Conservation (phyloP, 53 echinoderm and acorn worm species). For the Henricia sp. region DNA sequence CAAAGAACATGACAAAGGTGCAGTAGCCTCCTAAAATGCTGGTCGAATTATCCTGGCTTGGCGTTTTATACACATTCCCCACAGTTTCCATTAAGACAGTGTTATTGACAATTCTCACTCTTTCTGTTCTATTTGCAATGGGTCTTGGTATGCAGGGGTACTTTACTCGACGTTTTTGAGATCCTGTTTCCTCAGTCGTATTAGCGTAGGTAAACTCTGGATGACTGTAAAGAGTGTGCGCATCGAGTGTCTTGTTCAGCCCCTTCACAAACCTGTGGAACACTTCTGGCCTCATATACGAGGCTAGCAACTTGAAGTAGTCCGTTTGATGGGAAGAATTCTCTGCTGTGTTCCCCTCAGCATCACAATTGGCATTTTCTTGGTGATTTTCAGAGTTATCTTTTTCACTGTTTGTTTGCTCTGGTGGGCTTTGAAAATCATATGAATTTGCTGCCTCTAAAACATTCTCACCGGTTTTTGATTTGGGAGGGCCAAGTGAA, state of each 20-base stretch:
- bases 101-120: slow-evolving; percentile 60
- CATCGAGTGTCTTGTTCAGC: slow-evolving; percentile 28
- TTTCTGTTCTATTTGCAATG: slow-evolving; percentile 15
- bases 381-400: no score
- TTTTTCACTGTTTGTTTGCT: no score
- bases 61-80: neutral
- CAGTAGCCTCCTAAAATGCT: slow-evolving; percentile 57
- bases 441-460: no score
- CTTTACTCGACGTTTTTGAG: slow-evolving; percentile 1
- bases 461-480: no score
- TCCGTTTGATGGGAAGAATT: neutral
- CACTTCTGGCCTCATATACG: slow-evolving; percentile 26
- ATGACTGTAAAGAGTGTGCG: slow-evolving; percentile 4
- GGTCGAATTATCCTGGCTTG: neutral
- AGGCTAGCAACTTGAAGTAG: slow-evolving; percentile 23
- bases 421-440: no score
- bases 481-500: no score
- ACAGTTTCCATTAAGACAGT: slow-evolving; percentile 52
- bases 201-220: slow-evolving; percentile 26
- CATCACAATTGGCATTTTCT: no score
- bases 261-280: slow-evolving; percentile 18
- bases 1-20: slow-evolving; percentile 89
- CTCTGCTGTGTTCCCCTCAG: no score
- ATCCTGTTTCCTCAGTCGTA: neutral
- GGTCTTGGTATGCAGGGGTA: slow-evolving; percentile 32